Evolutionary conservation across 2,113 vertebrate genomes (phyloP).

Genomic region (Xiphorhynchus elegans): DNA sequence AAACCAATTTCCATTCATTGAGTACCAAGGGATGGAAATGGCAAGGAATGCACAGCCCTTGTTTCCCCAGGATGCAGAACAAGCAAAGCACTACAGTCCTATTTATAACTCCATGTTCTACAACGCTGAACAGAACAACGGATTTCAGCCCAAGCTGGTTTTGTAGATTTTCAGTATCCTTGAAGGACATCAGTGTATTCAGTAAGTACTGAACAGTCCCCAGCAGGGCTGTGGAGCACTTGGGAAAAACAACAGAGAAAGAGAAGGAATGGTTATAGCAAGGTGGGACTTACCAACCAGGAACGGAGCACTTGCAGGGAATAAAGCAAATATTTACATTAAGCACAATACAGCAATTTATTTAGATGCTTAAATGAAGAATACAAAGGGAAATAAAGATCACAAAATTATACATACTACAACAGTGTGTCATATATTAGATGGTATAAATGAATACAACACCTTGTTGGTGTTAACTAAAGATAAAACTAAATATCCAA

Average conservation of each 20-base stretch:
- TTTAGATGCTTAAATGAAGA: constrained; percentile 96
- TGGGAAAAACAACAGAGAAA: background rate
- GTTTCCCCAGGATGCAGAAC: background rate
- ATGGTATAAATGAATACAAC: constrained; percentile 86
- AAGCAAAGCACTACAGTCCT: background rate
- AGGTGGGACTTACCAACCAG: background rate
- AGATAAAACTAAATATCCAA: constrained; percentile 84
- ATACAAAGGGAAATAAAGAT: constrained; percentile 91
- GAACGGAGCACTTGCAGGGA: constrained; percentile 46
- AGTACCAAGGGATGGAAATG: background rate
- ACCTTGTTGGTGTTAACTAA: constrained; percentile 81
- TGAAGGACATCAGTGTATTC: background rate
- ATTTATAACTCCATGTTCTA: background rate
- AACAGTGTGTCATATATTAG: constrained; percentile 88
- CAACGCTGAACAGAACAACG: background rate
- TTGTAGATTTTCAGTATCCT: background rate
- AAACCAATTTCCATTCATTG: background rate
- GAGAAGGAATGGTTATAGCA: background rate
- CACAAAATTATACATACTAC: constrained; percentile 94
- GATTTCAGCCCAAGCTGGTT: background rate
- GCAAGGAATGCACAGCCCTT: background rate
- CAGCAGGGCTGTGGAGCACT: background rate
- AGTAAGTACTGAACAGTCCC: background rate
- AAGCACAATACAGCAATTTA: constrained; percentile 99
- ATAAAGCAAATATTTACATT: constrained; percentile 83